Conservation (phyloP, 2,797 vertebrate species). For the Gastrophryne carolinensis region DNA sequence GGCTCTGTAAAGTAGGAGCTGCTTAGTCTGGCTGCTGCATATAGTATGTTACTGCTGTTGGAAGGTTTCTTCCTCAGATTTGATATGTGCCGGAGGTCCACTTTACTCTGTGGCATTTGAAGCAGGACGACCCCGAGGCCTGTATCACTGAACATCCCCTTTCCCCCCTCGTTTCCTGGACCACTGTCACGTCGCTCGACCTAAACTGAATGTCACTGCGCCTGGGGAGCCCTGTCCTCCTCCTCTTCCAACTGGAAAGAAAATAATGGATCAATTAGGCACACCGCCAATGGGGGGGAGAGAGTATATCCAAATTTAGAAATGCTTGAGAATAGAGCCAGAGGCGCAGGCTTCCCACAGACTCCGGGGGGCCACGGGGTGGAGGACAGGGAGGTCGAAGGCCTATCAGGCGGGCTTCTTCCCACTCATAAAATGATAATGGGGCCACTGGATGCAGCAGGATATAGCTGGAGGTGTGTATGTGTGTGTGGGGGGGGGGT, state of each 20-base stretch:
- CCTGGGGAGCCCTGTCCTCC: background rate
- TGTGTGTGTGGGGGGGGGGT: background rate
- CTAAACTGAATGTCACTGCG: conserved; percentile 8
- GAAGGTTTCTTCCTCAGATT: too few relatives aligned
- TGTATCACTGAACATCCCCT: background rate
- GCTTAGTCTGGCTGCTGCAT: too few relatives aligned
- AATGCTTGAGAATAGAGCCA: conserved; percentile 67
- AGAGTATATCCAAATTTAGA: conserved; percentile 55
- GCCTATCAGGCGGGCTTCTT: background rate
- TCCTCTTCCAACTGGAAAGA: conserved; percentile 9
- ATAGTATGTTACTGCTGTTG: too few relatives aligned
- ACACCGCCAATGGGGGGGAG: background rate
- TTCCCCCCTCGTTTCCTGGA: background rate
- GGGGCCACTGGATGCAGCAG: background rate
- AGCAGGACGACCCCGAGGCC: too few relatives aligned
- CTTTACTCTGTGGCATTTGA: too few relatives aligned
- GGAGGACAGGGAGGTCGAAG: background rate
- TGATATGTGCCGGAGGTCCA: too few relatives aligned
- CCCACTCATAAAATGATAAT: conserved; percentile 26
- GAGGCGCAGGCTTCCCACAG: conserved; percentile 66
- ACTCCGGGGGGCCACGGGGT: conserved; percentile 26
- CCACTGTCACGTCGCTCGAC: background rate
- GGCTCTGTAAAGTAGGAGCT: too few relatives aligned
- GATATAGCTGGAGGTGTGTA: background rate
- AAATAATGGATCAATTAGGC: conserved; percentile 45